These are phyloP conservation scores for Periphyllus acericola DNA, from an alignment of 2,888 invertebrate genomes.

Conservation along the genomic window DNA sequence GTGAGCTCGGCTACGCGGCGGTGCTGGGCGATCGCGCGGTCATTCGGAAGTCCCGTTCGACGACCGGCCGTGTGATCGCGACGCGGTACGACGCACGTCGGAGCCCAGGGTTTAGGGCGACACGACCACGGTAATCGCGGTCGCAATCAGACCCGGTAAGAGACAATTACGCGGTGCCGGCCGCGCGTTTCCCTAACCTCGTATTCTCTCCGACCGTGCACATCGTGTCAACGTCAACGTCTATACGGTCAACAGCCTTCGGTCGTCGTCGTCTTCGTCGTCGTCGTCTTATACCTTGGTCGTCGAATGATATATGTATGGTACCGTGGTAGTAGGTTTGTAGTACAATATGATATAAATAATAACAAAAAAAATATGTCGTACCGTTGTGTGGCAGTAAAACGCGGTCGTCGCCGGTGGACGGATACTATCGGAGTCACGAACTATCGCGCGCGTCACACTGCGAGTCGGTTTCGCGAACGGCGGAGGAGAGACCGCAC, in stretches of 20 bases:
- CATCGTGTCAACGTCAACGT: too few relatives aligned
- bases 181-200: not conserved
- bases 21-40: constrained; percentile 13
- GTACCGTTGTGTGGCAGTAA: too few relatives aligned
- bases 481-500: constrained; percentile 35
- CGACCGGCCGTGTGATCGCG: not conserved
- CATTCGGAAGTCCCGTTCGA: not conserved
- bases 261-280: not conserved
- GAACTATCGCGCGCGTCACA: too few relatives aligned
- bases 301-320: too few relatives aligned
- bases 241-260: not conserved
- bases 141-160: not conserved
- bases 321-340: too few relatives aligned
- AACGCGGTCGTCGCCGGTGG: too few relatives aligned
- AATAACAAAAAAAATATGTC: too few relatives aligned
- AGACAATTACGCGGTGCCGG: not conserved
- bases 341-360: too few relatives aligned
- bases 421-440: too few relatives aligned
- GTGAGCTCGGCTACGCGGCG: constrained; percentile 24
- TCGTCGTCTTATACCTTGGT: too few relatives aligned
- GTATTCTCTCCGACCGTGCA: too few relatives aligned
- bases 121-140: not conserved
- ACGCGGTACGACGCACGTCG: not conserved
- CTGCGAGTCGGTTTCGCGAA: not conserved
- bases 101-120: not conserved